Base-by-base conservation (phyloP, 2,113 vertebrate genomes). In the Cyprinodon variegatus region DNA sequence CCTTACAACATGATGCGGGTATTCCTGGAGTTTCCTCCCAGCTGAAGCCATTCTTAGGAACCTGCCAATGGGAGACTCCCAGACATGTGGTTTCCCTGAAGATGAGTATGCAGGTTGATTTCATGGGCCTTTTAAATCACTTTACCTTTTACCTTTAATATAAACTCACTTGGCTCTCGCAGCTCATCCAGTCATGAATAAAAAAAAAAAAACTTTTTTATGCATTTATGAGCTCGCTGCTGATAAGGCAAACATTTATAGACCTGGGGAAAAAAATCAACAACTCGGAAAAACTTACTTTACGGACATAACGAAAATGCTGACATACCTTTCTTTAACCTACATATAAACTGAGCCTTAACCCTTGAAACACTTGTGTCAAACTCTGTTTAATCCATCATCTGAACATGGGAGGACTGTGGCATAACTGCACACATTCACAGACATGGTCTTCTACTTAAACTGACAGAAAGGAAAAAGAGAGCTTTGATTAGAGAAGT, bases 11-110 rank as follows among this genome's bases (percentile, higher is more conserved):
- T 77, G 59, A 76, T 77, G 72, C 65, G 61, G 65, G 74, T 82
- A 70, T 81, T 72, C 71, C 77, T 22, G 17, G 78, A 69, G 75
- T 80, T 83, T 80, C 69, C 85, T 74, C 62, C 22, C 72, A 79
- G 64, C 74, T 37, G n/a, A 7, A 75, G 68, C 78, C 62, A 67
- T 76, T 45, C 50, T 67, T 63, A 62, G 66, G 72, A 37, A 15
- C 50, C 65, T 74, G 84, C 79, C 79, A 84, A 64, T 71, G 61
- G 46, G 82, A 85, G 69, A 10, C 45, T 76, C 74, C 36, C 70
- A 76, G 71, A 80, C 67, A 66, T 76, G 66, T 17, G 22, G 41
- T 50, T 76, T 36, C 43, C 75, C 78, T 66, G 20, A 63, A 40
- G 60, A 50, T 36, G 53, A 76, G n/a, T 64, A 38, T 48, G 41